Evolutionary conservation across 2,797 vertebrate genomes (phyloP), one percentile per base, ranked within the genome.

Genomic region (Aldrovandia affinis): DNA sequence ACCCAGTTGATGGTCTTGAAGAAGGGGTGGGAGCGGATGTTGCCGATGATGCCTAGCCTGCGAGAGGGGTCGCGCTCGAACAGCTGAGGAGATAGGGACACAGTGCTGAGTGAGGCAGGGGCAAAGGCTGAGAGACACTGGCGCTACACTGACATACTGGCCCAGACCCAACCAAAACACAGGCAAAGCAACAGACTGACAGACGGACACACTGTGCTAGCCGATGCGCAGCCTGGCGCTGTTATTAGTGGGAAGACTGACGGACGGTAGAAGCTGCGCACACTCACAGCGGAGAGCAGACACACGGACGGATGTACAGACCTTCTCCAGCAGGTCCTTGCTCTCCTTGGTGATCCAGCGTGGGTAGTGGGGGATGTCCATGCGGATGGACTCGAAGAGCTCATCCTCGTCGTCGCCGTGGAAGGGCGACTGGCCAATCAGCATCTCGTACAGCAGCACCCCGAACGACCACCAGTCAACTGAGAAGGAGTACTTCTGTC

Each of bases 391-490:
- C 90, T 99, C 97, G 22, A 99, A 99, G 85, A 99, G 91, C 50
- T 99, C 97, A 0, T 99, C 98, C 85, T 99, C 98, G 57, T 98
- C 97, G 0, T 99, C 98, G 0, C 98, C 98, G 0, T 99, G 98
- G 95, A 99, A 99, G 0, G 98, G 98, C 0, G 98, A 99, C 89
- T 99, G 98, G 55, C 98, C 98, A 57, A 99, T 99, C 83, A 99
- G 95, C 98, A 99, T 99, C 93, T 99, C 98, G 0, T 98, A 99
- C 5, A 99, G 94, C 78, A 99, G 95, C 84, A 99, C 98, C n/a
- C 97, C 98, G 0, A 99, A 99, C 0, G 98, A 99, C 98, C 98
- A 99, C 98, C 98, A 99, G 95, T 99, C 98, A 88, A 99, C 98
- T 0, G 98, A 99, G 95, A 98, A 99, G 0, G 97, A 96, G 93